phyloP scores from a whole-genome alignment of 2,888 invertebrate species.

The Mesorhabditis belari region DNA sequence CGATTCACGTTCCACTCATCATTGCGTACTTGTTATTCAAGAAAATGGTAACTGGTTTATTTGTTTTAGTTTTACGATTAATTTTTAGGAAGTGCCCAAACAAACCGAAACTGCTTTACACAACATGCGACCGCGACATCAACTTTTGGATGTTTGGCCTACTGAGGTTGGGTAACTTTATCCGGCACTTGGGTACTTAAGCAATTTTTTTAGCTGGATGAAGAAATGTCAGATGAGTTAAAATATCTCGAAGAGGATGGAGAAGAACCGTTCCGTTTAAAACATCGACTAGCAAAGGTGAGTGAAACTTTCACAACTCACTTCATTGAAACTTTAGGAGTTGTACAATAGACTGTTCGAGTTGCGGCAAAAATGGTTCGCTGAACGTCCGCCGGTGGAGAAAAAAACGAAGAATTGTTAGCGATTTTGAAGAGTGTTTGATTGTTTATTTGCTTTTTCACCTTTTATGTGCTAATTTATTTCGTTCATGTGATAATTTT shows the following conservation, averaged over 20 bases:
- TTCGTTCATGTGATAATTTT: too few relatives aligned
- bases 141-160: slow-evolving; percentile 33
- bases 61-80: not conserved
- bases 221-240: slow-evolving; percentile 20
- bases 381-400: too few relatives aligned
- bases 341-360: not conserved
- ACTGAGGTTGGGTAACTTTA: slow-evolving; percentile 7
- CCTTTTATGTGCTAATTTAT: too few relatives aligned
- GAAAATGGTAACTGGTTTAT: not conserved
- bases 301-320: not conserved
- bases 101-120: slow-evolving; percentile 21
- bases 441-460: too few relatives aligned
- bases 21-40: not conserved
- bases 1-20: not conserved
- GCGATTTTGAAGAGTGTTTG: too few relatives aligned
- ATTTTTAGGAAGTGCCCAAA: slow-evolving; percentile 12
- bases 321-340: not conserved
- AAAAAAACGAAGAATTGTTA: too few relatives aligned
- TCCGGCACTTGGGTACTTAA: not conserved
- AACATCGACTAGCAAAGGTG: slow-evolving; percentile 17
- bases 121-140: slow-evolving; percentile 33
- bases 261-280: slow-evolving; percentile 31
- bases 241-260: slow-evolving; percentile 32
- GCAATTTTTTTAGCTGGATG: slow-evolving; percentile 7
- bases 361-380: not conserved